Percentiles rank a stretch among this genome's conserved stretches.
Conservation (phyloP, 1,140 invertebrate genomes). For the Eueides isabella region DNA sequence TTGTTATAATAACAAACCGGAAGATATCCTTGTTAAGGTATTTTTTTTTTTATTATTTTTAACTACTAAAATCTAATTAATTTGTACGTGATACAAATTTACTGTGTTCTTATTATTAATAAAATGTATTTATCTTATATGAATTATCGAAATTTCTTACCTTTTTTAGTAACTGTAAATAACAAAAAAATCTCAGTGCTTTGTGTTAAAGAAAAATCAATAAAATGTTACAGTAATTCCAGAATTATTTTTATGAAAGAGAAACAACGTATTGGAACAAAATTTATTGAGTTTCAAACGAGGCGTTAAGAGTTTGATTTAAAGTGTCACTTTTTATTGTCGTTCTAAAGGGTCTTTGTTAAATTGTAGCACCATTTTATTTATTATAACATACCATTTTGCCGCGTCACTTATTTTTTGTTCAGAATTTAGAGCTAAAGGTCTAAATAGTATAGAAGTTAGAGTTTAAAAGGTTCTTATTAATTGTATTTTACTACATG, state of each 20-base stretch:
- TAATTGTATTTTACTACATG: too few species aligned
- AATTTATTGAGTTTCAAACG: conserved; percentile 52
- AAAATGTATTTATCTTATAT: too few species aligned
- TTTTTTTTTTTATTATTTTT: background rate
- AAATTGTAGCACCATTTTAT: conserved; percentile 46
- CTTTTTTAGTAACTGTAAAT: too few species aligned
- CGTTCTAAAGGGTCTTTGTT: conserved; percentile 44
- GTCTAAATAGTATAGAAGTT: too few species aligned
- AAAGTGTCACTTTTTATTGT: conserved; percentile 47
- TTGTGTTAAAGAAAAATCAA: background rate
- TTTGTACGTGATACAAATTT: background rate
- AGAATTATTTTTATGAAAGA: background rate
- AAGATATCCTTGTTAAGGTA: background rate
- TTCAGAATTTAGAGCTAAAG: conserved; percentile 4
- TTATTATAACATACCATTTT: conserved; percentile 59
- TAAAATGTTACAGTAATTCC: background rate
- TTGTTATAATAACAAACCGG: background rate
- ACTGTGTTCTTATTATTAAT: too few species aligned
- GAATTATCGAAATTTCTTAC: too few species aligned
- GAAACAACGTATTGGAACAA: conserved; percentile 40
- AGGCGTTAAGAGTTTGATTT: conserved; percentile 48
- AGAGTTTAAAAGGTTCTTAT: background rate
- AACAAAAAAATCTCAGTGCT: too few species aligned
- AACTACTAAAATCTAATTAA: background rate
- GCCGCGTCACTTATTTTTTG: conserved; percentile 51